phyloP scores from a whole-genome alignment of 2,113 vertebrate genomes.

The Halcyon malimbica region DNA sequence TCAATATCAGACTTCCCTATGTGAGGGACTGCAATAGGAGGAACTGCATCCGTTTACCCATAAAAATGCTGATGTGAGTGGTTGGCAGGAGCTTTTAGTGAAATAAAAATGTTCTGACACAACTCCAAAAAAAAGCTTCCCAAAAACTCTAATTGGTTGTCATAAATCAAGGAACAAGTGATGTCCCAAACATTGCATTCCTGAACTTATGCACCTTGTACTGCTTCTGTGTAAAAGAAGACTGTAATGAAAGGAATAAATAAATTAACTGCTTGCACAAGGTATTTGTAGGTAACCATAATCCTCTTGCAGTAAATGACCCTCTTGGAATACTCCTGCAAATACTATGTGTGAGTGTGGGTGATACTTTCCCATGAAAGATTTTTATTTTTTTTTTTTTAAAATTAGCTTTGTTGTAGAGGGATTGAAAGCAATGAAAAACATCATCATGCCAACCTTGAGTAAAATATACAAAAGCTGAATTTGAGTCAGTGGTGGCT shows the following conservation, averaged over 20 bases:
- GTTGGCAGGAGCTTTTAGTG: background rate
- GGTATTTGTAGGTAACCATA: background rate
- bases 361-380: background rate
- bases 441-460: background rate
- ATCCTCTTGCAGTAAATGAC: background rate
- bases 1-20: accelerated
- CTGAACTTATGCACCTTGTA: background rate
- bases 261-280: background rate
- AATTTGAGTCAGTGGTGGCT: background rate
- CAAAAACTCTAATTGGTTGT: background rate
- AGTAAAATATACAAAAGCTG: background rate
- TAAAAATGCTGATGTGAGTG: background rate
- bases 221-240: background rate
- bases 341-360: accelerated
- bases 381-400: background rate
- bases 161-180: background rate
- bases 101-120: background rate
- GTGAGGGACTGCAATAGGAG: background rate
- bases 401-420: background rate
- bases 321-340: background rate
- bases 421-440: background rate
- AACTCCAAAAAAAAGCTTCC: background rate
- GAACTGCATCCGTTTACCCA: background rate
- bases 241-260: background rate
- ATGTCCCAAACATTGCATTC: background rate